Evolutionary conservation across 2,113 vertebrate species (phyloP).

Genomic region (Dromiciops gliroides): DNA sequence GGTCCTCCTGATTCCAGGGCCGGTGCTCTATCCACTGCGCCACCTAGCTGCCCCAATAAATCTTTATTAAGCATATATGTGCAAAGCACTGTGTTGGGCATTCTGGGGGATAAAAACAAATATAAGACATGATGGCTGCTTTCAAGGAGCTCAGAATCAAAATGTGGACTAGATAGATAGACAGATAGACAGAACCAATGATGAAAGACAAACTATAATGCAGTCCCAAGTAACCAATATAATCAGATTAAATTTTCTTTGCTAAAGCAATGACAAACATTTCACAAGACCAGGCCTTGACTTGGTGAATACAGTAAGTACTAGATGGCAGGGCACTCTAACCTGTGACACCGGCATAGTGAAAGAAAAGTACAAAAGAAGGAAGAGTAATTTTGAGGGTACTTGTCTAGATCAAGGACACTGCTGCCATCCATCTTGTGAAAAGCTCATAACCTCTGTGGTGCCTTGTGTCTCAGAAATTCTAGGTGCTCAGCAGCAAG

Average conservation of each 20-base stretch:
- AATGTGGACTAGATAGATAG: too few species aligned
- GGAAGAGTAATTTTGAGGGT: too few species aligned
- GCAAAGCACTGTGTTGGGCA: not conserved
- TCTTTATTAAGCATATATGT: constrained; percentile 1
- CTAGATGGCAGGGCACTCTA: not conserved
- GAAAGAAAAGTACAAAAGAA: too few species aligned
- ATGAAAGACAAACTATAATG: constrained; percentile 29
- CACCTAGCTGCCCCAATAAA: too few species aligned
- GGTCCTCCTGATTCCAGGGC: too few species aligned
- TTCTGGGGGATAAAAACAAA: constrained; percentile 27
- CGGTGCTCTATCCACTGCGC: too few species aligned
- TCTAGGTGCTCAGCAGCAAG: not conserved
- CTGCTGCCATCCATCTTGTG: too few species aligned
- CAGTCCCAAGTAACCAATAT: not conserved
- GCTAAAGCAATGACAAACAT: not conserved
- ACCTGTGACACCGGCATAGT: too few species aligned
- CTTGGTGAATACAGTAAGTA: not conserved
- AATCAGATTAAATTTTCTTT: not conserved
- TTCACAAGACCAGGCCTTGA: not conserved
- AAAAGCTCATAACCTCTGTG: not conserved
- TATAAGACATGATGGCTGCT: not conserved
- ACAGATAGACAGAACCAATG: constrained; percentile 9
- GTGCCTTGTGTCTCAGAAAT: not conserved
- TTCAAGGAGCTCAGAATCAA: too few species aligned
- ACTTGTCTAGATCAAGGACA: too few species aligned